These are phyloP conservation scores for Baryphthengus martii DNA, from an alignment of 2,113 vertebrate genomes.

Conservation along the genomic window DNA sequence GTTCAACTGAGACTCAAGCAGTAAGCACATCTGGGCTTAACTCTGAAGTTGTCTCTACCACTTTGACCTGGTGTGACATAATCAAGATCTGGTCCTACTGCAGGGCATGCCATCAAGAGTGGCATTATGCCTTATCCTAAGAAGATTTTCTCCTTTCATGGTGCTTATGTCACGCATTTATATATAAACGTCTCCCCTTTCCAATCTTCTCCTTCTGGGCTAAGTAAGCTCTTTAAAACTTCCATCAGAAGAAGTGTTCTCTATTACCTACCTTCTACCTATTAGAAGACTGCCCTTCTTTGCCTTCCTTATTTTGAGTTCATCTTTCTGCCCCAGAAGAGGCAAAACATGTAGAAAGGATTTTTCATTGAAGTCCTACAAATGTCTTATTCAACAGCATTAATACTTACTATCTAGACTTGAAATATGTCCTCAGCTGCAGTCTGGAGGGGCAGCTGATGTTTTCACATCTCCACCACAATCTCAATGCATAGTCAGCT, in stretches of 20 bases:
- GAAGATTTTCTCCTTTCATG: not conserved
- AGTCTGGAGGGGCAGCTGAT: not conserved
- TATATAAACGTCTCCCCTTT: not conserved
- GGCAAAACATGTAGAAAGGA: not conserved
- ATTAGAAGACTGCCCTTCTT: not conserved
- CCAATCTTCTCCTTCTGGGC: not conserved
- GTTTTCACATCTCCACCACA: not conserved
- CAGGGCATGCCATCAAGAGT: not conserved
- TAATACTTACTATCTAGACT: not conserved
- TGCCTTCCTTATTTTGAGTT: not conserved
- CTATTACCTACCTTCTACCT: no score
- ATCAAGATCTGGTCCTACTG: not conserved
- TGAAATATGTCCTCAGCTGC: not conserved
- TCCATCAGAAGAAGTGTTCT: not conserved
- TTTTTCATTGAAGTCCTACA: not conserved
- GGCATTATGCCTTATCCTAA: not conserved
- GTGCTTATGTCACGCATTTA: not conserved
- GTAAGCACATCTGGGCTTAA: not conserved
- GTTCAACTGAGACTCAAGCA: not conserved
- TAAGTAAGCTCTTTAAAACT: not conserved
- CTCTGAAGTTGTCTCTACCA: not conserved
- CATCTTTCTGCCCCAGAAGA: not conserved
- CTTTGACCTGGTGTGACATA: not conserved
- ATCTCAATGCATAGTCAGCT: not conserved
- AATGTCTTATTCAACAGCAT: not conserved